phyloP scores from a whole-genome alignment of 2,888 invertebrate genomes.

The Gortyna flavago region DNA sequence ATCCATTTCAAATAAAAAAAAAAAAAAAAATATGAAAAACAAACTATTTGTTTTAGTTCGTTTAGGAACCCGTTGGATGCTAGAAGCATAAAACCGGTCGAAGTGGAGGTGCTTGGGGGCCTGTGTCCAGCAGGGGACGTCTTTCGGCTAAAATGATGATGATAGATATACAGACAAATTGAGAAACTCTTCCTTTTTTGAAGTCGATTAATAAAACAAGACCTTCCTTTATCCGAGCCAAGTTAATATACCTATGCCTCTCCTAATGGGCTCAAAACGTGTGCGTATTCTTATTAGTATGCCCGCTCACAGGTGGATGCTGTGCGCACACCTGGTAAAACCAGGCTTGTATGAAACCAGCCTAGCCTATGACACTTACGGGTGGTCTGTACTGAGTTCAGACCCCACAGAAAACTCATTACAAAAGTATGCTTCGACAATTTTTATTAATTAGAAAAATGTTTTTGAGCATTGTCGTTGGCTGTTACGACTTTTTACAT shows the following conservation, averaged over 20 bases:
- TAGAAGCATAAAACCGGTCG: no score
- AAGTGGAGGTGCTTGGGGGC: no score
- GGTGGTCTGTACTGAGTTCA: slow-evolving; percentile 33
- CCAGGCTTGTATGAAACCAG: slow-evolving; percentile 31
- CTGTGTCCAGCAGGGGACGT: no score
- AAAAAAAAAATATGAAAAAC: no score
- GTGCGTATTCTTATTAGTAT: slow-evolving; percentile 38
- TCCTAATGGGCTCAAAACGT: slow-evolving; percentile 31
- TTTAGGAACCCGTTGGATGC: no score
- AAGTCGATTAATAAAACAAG: background rate
- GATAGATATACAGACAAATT: background rate
- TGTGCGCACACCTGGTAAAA: slow-evolving; percentile 36
- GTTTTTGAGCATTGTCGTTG: background rate
- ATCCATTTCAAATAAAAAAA: no score
- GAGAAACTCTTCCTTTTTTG: background rate
- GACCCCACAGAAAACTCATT: slow-evolving; percentile 51
- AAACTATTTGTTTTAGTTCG: no score
- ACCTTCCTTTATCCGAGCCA: background rate
- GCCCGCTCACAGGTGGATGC: slow-evolving; percentile 38
- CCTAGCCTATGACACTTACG: slow-evolving; percentile 46
- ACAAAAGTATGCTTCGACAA: slow-evolving; percentile 13
- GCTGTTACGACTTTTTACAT: background rate
- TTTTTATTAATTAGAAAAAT: background rate
- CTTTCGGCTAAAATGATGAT: no score
- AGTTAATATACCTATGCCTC: slow-evolving; percentile 5